These are phyloP conservation scores for Conus ventricosus DNA, from an alignment of 1,140 invertebrate genomes.

Conservation along the genomic window DNA sequence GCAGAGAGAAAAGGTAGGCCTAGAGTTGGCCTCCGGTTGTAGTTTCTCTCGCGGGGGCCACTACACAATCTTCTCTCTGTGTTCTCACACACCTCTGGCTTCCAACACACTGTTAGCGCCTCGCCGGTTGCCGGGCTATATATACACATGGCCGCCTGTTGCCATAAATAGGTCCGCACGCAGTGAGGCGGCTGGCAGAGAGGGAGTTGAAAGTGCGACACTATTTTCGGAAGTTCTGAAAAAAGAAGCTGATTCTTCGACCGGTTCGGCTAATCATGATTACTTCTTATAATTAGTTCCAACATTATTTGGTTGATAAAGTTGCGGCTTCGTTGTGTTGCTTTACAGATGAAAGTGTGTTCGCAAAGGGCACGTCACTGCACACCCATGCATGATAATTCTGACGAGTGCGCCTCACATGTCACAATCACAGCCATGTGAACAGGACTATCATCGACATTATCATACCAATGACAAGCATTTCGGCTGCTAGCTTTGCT, in stretches of 20 bases:
- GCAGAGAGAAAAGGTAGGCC: not conserved
- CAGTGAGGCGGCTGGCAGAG: not conserved
- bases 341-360: no score
- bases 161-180: conserved; percentile 4
- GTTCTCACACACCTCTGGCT: not conserved
- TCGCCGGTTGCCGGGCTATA: not conserved
- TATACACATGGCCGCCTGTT: not conserved
- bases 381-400: no score
- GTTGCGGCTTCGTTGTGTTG: no score
- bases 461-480: no score
- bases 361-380: no score
- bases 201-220: not conserved
- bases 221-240: not conserved
- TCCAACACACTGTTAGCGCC: not conserved
- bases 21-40: not conserved
- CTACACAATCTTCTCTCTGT: not conserved
- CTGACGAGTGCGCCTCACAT: no score
- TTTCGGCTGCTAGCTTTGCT: no score
- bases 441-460: no score
- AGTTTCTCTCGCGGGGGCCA: not conserved
- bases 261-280: no score
- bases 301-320: no score
- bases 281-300: no score
- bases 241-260: not conserved
- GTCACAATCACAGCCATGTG: no score